Evolutionary conservation across 2,888 invertebrate species (phyloP).

Genomic region (Magallana nippona): DNA sequence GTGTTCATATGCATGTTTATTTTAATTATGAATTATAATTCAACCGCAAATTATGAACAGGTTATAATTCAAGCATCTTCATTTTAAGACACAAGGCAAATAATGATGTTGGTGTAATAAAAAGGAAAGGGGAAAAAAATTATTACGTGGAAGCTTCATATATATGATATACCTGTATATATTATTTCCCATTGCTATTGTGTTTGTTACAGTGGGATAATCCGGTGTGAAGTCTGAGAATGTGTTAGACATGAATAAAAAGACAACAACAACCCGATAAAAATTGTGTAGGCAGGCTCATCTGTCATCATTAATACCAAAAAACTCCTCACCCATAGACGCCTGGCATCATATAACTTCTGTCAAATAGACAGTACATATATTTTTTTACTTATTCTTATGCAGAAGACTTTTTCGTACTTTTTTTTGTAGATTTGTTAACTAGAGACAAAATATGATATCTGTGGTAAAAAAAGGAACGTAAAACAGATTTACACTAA

Average conservation of each 20-base stretch:
- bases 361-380: not conserved
- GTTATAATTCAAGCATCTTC: not conserved
- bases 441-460: too few species aligned
- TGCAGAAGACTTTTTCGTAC: not conserved
- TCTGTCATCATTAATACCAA: constrained; percentile 4
- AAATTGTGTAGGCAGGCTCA: not conserved
- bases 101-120: too few species aligned
- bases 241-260: not conserved
- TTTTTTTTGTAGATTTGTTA: too few species aligned
- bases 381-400: not conserved
- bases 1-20: constrained; percentile 9
- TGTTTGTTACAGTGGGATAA: too few species aligned
- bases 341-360: not conserved
- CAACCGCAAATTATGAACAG: not conserved
- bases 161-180: too few species aligned
- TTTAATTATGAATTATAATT: not conserved
- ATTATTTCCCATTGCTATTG: too few species aligned
- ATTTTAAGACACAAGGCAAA: not conserved
- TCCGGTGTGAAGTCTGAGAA: not conserved
- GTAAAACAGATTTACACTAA: too few species aligned
- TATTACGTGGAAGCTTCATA: too few species aligned
- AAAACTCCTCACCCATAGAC: not conserved
- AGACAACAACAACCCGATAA: too few species aligned
- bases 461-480: too few species aligned
- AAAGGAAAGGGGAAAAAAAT: too few species aligned